phyloP scores from a whole-genome alignment of 2,888 invertebrate genomes.

The Scaptomyza reducta region DNA sequence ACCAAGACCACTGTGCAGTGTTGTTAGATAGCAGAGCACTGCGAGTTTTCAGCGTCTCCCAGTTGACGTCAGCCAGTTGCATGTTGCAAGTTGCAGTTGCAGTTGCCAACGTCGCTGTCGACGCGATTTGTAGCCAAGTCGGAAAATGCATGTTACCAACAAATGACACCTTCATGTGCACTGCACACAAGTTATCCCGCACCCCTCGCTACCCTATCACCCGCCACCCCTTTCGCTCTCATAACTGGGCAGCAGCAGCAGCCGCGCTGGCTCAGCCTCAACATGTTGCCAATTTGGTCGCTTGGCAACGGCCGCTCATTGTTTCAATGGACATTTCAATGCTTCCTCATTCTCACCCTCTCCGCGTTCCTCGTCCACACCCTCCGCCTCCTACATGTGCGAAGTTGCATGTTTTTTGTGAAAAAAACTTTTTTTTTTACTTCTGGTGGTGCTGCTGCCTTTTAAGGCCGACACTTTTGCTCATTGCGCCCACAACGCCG shows the following conservation, averaged over 20 bases:
- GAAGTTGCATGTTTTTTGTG: slow-evolving; percentile 69
- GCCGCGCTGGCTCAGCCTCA: slow-evolving; percentile 36
- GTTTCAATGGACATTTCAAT: slow-evolving; percentile 74
- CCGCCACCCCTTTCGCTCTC: slow-evolving; percentile 24
- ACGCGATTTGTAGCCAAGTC: slow-evolving; percentile 79
- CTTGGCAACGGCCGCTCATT: slow-evolving; percentile 63
- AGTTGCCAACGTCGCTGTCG: slow-evolving; percentile 55
- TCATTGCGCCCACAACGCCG: slow-evolving; percentile 54
- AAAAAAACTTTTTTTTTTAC: slow-evolving; percentile 55
- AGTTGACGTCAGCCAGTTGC: slow-evolving; percentile 41
- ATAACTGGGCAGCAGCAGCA: slow-evolving; percentile 58
- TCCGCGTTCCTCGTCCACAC: background rate
- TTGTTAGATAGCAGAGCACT: slow-evolving; percentile 50
- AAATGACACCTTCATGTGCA: slow-evolving; percentile 81
- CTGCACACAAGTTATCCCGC: slow-evolving; percentile 33
- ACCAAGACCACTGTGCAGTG: slow-evolving; percentile 58
- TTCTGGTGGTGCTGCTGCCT: slow-evolving; percentile 53
- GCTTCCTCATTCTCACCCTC: slow-evolving; percentile 46
- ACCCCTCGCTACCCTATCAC: background rate
- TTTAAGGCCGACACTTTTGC: slow-evolving; percentile 77
- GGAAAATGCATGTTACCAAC: slow-evolving; percentile 78
- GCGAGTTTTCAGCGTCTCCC: slow-evolving; percentile 22
- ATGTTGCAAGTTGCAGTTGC: slow-evolving; percentile 48
- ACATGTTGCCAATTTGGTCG: slow-evolving; percentile 68
- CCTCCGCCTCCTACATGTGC: slow-evolving; percentile 43